Evolutionary conservation across 2,888 invertebrate species (phyloP).

Genomic region (Anagyrus pseudococci): DNA sequence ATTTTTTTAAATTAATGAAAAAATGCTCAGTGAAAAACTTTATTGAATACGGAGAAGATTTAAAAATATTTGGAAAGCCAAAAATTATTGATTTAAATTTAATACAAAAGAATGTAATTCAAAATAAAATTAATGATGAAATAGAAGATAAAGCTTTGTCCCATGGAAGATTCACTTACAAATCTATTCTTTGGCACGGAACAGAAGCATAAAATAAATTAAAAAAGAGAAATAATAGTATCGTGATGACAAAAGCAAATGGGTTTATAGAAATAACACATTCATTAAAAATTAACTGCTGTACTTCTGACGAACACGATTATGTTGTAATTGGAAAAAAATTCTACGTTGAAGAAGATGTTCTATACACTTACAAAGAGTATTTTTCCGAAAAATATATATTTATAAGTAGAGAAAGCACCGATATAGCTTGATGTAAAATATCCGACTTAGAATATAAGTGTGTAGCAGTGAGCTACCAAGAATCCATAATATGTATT

Average conservation of each 20-base stretch:
- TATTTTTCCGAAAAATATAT: neutral
- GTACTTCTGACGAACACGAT: neutral
- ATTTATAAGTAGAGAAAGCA: neutral
- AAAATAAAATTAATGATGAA: neutral
- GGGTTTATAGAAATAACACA: neutral
- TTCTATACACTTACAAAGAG: neutral
- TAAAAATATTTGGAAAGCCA: slow-evolving; percentile 3
- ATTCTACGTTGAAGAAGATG: neutral
- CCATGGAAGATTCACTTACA: neutral
- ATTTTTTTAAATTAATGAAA: neutral
- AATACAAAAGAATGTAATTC: neutral
- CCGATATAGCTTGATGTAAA: neutral
- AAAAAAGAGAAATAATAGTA: slow-evolving; percentile 6
- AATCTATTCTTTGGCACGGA: neutral
- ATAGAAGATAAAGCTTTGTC: neutral
- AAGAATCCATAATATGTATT: neutral
- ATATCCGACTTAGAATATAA: neutral
- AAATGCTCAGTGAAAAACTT: slow-evolving; percentile 1
- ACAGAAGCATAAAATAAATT: neutral
- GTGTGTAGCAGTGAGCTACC: neutral
- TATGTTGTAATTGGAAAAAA: neutral
- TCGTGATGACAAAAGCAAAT: neutral
- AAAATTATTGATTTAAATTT: neutral
- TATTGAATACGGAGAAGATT: neutral
- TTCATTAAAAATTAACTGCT: neutral